Evolutionary conservation across 2,888 invertebrate genomes (phyloP).

Genomic region (Idaea aversata): DNA sequence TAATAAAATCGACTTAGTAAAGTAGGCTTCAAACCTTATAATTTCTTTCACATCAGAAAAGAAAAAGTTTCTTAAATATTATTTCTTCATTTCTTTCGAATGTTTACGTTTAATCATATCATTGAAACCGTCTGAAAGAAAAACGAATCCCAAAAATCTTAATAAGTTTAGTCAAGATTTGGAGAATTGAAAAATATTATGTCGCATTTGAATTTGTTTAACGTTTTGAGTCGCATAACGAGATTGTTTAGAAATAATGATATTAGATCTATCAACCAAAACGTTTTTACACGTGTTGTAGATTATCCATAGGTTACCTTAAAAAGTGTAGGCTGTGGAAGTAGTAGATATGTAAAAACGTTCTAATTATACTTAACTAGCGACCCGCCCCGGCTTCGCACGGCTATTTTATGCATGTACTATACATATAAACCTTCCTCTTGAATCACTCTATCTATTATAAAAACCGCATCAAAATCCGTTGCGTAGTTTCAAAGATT

Average conservation of each 20-base stretch:
- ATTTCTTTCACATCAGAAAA: not conserved
- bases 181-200: not conserved
- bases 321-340: too few relatives aligned
- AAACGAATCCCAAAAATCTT: slow-evolving; percentile 1
- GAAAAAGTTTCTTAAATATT: slow-evolving; percentile 2
- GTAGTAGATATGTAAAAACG: too few relatives aligned
- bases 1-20: slow-evolving; percentile 2
- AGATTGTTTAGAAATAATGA: not conserved
- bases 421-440: too few relatives aligned
- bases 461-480: too few relatives aligned
- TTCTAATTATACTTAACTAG: too few relatives aligned
- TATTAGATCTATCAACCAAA: not conserved
- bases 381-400: too few relatives aligned
- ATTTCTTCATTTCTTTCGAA: slow-evolving; percentile 3
- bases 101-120: slow-evolving; percentile 5
- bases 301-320: not conserved
- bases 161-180: slow-evolving; percentile 1
- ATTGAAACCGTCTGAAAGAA: slow-evolving; percentile 1
- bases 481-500: too few relatives aligned
- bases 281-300: not conserved
- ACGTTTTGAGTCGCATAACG: slow-evolving; percentile 1
- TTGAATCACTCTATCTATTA: too few relatives aligned
- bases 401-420: too few relatives aligned
- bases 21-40: not conserved
- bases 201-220: not conserved